Evolutionary conservation across 2,113 vertebrate genomes (phyloP).

Genomic region (Mormoops blainvillei): DNA sequence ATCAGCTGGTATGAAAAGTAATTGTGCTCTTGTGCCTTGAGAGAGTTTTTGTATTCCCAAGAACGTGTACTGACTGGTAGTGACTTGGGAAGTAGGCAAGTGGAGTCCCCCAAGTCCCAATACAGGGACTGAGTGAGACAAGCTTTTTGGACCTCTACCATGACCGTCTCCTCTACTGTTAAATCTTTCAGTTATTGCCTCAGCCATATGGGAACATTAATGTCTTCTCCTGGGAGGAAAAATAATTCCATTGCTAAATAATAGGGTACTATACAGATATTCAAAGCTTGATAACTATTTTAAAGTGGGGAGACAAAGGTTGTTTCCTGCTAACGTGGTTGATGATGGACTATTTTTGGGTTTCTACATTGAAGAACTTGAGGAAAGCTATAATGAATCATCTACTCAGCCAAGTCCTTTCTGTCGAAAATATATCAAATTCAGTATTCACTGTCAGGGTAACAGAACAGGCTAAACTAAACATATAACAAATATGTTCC

Average conservation of each 20-base stretch:
- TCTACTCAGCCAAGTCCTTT: neutral
- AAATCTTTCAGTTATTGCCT: neutral
- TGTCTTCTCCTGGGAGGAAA: neutral
- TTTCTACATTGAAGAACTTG: neutral
- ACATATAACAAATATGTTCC: neutral
- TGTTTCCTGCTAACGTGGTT: neutral
- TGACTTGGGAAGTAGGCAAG: neutral
- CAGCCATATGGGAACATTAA: neutral
- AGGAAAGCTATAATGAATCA: neutral
- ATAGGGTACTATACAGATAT: neutral
- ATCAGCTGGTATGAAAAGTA: neutral
- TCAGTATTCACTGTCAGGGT: neutral
- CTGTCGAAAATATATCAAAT: neutral
- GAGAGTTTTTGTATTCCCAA: neutral
- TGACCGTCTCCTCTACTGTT: neutral
- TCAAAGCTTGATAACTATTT: neutral
- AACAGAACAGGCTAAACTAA: neutral
- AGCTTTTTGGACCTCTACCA: neutral
- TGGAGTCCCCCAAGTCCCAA: neutral
- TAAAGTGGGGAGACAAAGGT: neutral
- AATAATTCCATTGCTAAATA: neutral
- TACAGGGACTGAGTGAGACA: neutral
- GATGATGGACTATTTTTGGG: neutral
- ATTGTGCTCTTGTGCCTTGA: neutral
- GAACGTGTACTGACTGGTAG: neutral